Percentiles rank a stretch among this genome's conserved stretches.
These are phyloP conservation scores for Salarias fasciatus DNA, from an alignment of 2,797 vertebrate species.

Conservation along the genomic window DNA sequence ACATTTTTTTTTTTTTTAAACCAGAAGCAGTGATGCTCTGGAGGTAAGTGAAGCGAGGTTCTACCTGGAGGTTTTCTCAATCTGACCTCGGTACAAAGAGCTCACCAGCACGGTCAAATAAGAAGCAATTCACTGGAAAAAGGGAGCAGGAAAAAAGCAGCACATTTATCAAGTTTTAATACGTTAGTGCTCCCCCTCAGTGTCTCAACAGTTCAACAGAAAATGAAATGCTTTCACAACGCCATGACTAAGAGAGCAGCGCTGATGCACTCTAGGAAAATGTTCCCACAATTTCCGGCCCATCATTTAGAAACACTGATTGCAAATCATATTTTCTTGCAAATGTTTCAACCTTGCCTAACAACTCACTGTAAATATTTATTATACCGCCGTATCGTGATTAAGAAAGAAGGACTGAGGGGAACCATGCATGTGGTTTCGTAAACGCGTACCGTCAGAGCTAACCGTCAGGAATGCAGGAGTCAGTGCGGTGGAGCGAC, in stretches of 20 bases:
- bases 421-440: slow-evolving; percentile 35
- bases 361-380: slow-evolving; percentile 62
- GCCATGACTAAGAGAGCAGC: slow-evolving; percentile 48
- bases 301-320: slow-evolving; percentile 36
- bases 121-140: too few relatives aligned
- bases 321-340: slow-evolving; percentile 29
- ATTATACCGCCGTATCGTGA: slow-evolving; percentile 39
- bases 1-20: too few relatives aligned
- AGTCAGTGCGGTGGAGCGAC: slow-evolving; percentile 50
- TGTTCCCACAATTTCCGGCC: slow-evolving; percentile 34
- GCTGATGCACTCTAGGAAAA: slow-evolving; percentile 51
- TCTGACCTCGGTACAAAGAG: too few relatives aligned
- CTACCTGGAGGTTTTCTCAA: too few relatives aligned
- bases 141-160: too few relatives aligned
- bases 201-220: slow-evolving; percentile 25
- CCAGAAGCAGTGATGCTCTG: too few relatives aligned
- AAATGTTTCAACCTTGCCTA: slow-evolving; percentile 48
- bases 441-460: slow-evolving; percentile 44
- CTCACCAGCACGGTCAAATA: too few relatives aligned
- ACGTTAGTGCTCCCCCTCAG: not conserved
- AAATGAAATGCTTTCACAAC: slow-evolving; percentile 46
- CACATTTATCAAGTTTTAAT: too few relatives aligned
- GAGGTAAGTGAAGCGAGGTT: too few relatives aligned
- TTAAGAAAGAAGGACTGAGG: slow-evolving; percentile 44
- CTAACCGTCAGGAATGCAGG: slow-evolving; percentile 30